Conservation (phyloP, 2,888 invertebrate species). For the Tyria jacobaeae region DNA sequence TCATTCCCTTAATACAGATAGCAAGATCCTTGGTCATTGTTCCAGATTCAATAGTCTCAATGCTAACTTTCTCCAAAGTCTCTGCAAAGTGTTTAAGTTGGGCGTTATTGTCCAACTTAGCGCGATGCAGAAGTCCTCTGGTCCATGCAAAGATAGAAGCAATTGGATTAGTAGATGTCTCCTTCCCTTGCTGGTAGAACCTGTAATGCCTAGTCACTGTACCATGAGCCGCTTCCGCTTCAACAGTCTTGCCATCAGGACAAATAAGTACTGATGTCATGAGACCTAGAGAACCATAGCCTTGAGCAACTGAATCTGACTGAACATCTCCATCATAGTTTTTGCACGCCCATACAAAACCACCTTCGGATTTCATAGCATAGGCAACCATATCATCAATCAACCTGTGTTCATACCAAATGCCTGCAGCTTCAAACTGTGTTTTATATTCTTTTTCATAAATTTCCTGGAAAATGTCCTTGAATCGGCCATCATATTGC, state of each 20-base stretch:
- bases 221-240: constrained; percentile 99
- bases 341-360: constrained; percentile 99
- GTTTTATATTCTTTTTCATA: constrained; percentile 95
- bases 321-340: constrained; percentile 99
- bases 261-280: constrained; percentile 99
- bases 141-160: constrained; percentile 99
- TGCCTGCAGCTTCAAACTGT: constrained; percentile 93
- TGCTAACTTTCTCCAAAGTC: constrained; percentile 95
- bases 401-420: constrained; percentile 99
- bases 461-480: constrained; percentile 98
- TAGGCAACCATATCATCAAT: constrained; percentile 99
- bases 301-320: constrained; percentile 99
- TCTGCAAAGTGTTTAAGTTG: constrained; percentile 93
- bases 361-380: constrained; percentile 98
- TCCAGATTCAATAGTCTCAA: constrained; percentile 98
- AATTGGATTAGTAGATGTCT: constrained; percentile 99
- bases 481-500: constrained; percentile 98
- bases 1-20: constrained; percentile 98
- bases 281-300: constrained; percentile 97
- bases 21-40: constrained; percentile 99
- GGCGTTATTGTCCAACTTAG: constrained; percentile 95
- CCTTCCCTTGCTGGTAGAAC: constrained; percentile 96
- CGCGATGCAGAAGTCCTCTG: constrained; percentile 96
- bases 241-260: constrained; percentile 99
- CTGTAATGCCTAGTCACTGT: constrained; percentile 97